Evolutionary conservation across 2,113 vertebrate species (phyloP), one percentile per base, ranked within the genome.

Genomic region (Catharus fuscescens): DNA sequence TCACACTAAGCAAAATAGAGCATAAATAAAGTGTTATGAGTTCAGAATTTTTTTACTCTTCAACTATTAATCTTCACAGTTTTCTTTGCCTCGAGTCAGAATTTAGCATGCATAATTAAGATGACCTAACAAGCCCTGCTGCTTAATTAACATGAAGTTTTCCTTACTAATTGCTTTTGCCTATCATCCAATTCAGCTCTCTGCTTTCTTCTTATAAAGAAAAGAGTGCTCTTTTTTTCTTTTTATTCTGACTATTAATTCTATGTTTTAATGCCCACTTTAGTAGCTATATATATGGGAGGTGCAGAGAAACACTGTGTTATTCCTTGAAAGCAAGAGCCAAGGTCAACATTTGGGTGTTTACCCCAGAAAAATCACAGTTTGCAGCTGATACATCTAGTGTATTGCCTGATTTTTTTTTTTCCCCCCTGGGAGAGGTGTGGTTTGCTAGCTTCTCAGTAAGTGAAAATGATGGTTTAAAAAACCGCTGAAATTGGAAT

Each of bases 131-230:
- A 99, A 97, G 97, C 91, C 96, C 86, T 91, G 90, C 86, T 91
- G 87, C 95, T 97, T 98, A 94, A 98, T 98, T 98, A 98, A 94
- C 80, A 94, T 98, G 98, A 97, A 98, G 92, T 97, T 98, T 97
- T 98, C 86, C 73, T 96, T 97, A 96, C 97, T 98, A 98, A 99
- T 98, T 98, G 96, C 97, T 97, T 98, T 97, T 98, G 91, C 86
- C 96, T 97, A 96, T 96, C 96, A 96, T 95, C 96, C 86, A 92
- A 97, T 98, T 97, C 96, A 96, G 97, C 93, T 97, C 92, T 97
- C 90, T 92, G n/a, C 89, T 98, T 97, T 98, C 90, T 98, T 98
- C 91, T 97, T 96, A 96, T 40, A 45, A 50, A 86, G 94, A 97
- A 97, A 96, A 95, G 95, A 85, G 83, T 78, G 85, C 85, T 78